Conservation (phyloP, 92 coral and sea anemone species). For the Actinernus sp. region DNA sequence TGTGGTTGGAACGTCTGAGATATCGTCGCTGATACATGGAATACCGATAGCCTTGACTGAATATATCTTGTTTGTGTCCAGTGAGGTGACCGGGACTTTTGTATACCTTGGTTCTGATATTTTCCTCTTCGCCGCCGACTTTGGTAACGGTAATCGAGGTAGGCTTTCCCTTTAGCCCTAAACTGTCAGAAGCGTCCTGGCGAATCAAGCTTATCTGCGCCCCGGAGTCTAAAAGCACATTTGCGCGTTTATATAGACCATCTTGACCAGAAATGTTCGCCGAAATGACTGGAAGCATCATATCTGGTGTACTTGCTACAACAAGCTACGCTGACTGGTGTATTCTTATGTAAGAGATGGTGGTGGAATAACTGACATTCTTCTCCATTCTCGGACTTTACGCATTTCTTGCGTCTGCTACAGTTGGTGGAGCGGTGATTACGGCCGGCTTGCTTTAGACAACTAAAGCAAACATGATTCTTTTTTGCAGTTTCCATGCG, state of each 20-base stretch:
- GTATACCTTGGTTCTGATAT: constrained; percentile 43
- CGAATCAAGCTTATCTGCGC: too few relatives aligned
- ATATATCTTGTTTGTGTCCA: constrained; percentile 5
- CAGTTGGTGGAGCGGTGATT: constrained; percentile 55
- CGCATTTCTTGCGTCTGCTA: constrained; percentile 37
- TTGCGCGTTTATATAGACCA: too few relatives aligned
- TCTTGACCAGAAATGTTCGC: too few relatives aligned
- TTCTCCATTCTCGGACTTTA: constrained; percentile 14
- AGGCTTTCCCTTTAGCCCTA: constrained; percentile 38
- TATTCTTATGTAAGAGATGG: constrained; percentile 4
- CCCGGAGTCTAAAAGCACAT: too few relatives aligned
- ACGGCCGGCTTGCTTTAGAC: too few relatives aligned
- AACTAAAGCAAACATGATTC: too few relatives aligned
- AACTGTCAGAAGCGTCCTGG: constrained; percentile 38
- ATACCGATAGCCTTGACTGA: too few relatives aligned
- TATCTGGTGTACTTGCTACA: neutral
- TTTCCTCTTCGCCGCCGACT: constrained; percentile 66
- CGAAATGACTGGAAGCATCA: too few relatives aligned
- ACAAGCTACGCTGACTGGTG: neutral
- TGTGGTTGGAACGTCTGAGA: neutral
- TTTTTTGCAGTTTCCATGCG: constrained; percentile 40
- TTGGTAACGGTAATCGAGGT: constrained; percentile 40
- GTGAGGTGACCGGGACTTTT: constrained; percentile 41
- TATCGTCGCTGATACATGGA: constrained; percentile 10
- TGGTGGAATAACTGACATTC: constrained; percentile 11